phyloP scores from a whole-genome alignment of 1,140 invertebrate genomes.

The Magallana gigas region DNA sequence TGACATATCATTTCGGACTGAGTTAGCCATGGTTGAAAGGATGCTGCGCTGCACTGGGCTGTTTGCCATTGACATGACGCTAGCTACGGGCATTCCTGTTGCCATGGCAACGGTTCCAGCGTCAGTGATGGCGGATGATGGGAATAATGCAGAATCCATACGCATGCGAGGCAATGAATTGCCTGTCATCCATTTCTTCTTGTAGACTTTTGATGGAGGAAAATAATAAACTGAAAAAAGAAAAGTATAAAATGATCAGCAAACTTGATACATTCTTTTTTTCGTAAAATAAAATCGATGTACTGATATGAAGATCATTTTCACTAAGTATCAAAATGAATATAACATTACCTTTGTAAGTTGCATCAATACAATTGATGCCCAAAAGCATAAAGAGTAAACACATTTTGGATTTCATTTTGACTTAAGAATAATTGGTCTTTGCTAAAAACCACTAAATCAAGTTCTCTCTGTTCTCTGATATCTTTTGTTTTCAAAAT shows the following conservation, averaged over 20 bases:
- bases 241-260: too few species aligned
- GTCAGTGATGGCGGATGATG: neutral
- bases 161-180: neutral
- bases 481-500: too few species aligned
- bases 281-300: too few species aligned
- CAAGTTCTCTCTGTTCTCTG: too few species aligned
- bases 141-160: neutral
- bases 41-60: neutral
- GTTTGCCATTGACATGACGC: neutral
- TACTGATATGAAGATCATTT: too few species aligned
- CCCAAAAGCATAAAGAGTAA: neutral
- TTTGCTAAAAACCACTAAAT: too few species aligned
- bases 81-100: neutral
- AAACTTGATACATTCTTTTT: too few species aligned
- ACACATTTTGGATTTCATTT: neutral
- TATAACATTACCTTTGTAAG: constrained; percentile 6
- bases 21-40: neutral
- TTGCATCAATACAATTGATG: neutral
- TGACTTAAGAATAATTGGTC: too few species aligned
- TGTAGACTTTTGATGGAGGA: neutral
- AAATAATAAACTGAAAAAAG: constrained; percentile 7
- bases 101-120: neutral
- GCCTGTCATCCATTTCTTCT: neutral
- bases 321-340: neutral
- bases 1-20: neutral